phyloP scores from a whole-genome alignment of 2,113 vertebrate species.

The Labeo rohita region DNA sequence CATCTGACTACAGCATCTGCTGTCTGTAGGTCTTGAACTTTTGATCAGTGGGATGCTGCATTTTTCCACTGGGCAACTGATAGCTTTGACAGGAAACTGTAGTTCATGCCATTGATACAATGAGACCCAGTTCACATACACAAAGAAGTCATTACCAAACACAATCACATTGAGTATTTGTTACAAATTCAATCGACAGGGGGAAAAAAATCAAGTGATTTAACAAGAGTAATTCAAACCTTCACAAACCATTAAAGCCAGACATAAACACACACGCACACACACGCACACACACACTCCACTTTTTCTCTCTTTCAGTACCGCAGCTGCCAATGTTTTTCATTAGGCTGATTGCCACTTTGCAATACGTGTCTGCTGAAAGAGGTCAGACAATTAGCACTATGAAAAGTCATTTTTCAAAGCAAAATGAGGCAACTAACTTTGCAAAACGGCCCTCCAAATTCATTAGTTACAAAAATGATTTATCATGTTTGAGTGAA shows the following conservation, averaged over 20 bases:
- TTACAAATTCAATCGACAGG: neutral
- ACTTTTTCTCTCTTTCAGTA: conserved; percentile 36
- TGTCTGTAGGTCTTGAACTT: neutral
- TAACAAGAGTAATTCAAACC: conserved; percentile 34
- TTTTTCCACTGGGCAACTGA: conserved; percentile 1
- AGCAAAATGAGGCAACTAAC: conserved; percentile 15
- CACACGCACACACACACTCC: conserved; percentile 10
- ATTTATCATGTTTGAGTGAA: conserved; percentile 1
- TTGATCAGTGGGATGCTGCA: conserved; percentile 12
- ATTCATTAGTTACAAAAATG: conserved; percentile 10
- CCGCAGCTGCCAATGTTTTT: conserved; percentile 22
- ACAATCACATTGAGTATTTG: neutral
- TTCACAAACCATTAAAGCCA: conserved; percentile 21
- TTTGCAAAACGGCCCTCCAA: conserved; percentile 2
- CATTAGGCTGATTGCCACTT: conserved; percentile 38
- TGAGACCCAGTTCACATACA: conserved; percentile 1
- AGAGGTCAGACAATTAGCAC: conserved; percentile 21
- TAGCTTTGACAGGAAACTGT: neutral
- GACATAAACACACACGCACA: neutral
- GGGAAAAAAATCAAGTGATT: neutral
- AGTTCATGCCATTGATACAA: neutral
- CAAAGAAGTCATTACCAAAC: conserved; percentile 20
- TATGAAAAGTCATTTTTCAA: conserved; percentile 27
- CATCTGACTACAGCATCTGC: conserved; percentile 10
- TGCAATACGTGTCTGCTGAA: neutral